A percentile compares a stretch with the other conserved stretches of the same genome.
Evolutionary conservation across 2,797 vertebrate species (phyloP).

Genomic region (Rousettus madagascariensis): DNA sequence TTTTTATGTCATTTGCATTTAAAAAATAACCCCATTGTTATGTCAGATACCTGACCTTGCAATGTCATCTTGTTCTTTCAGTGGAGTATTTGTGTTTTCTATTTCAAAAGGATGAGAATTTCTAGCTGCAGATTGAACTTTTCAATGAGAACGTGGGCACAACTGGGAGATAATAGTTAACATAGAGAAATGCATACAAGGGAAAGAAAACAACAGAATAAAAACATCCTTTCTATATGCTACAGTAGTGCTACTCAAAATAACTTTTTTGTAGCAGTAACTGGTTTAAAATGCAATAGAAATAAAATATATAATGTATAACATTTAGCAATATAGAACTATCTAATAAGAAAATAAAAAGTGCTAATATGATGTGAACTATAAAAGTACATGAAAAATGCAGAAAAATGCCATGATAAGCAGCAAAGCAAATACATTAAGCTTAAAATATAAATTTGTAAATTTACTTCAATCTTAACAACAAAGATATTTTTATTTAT

Average conservation of each 20-base stretch:
- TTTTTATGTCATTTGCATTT: not conserved
- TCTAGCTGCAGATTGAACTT: not conserved
- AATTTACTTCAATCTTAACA: not conserved
- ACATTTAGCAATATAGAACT: not conserved
- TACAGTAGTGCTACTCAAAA: not conserved
- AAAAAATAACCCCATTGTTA: not conserved
- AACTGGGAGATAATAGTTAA: not conserved
- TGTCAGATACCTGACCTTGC: not conserved
- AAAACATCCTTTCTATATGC: not conserved
- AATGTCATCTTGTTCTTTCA: not conserved
- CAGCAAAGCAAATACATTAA: not conserved
- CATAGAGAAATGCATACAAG: not conserved
- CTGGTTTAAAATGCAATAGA: not conserved
- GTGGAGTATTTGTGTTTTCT: not conserved
- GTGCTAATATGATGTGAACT: not conserved
- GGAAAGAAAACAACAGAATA: not conserved
- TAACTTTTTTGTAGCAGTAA: not conserved
- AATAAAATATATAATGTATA: not conserved
- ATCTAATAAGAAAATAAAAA: not conserved
- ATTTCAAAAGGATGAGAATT: not conserved
- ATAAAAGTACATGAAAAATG: not conserved
- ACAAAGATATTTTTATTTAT: not conserved
- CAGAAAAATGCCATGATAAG: not conserved
- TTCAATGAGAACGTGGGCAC: not conserved
- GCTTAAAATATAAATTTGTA: not conserved